Percentiles rank a stretch among this genome's conserved stretches.
phyloP scores from a whole-genome alignment of 2,113 vertebrate genomes.

The Elgaria multicarinata region DNA sequence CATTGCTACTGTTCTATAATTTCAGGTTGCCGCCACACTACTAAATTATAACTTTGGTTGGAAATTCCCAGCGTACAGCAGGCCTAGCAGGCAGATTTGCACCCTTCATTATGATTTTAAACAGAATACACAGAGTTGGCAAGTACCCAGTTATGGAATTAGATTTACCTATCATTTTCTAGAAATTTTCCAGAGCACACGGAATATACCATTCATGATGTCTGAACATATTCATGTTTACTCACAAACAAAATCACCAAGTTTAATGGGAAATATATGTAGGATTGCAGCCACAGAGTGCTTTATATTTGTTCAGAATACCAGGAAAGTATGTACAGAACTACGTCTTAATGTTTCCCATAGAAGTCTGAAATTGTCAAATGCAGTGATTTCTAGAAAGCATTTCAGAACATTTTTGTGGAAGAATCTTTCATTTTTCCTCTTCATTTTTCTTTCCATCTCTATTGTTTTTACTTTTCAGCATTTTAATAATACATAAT shows the following conservation, averaged over 20 bases:
- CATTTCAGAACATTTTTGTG: background rate
- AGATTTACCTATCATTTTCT: background rate
- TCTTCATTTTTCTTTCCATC: background rate
- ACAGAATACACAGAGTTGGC: background rate
- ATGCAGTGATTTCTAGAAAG: background rate
- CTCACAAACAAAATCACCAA: background rate
- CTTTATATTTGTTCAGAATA: background rate
- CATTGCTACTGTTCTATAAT: slow-evolving; percentile 24
- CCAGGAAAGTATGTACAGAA: background rate
- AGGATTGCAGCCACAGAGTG: background rate
- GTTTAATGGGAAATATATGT: background rate
- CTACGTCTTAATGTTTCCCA: background rate
- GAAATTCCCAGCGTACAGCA: background rate
- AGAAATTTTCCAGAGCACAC: background rate
- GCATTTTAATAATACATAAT: background rate
- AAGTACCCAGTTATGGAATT: background rate
- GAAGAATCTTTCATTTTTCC: background rate
- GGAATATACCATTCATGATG: background rate
- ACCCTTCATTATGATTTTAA: background rate
- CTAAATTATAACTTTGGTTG: slow-evolving; percentile 9
- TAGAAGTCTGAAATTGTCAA: background rate
- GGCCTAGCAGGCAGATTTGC: background rate
- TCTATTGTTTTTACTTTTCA: slow-evolving; percentile 4
- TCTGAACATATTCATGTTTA: background rate
- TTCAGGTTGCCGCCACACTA: slow-evolving; percentile 18